Evolutionary conservation across 92 coral and sea anemone genomes (phyloP), one percentile per base, ranked within the genome.

Genomic region (Palythoa caribaeorum): DNA sequence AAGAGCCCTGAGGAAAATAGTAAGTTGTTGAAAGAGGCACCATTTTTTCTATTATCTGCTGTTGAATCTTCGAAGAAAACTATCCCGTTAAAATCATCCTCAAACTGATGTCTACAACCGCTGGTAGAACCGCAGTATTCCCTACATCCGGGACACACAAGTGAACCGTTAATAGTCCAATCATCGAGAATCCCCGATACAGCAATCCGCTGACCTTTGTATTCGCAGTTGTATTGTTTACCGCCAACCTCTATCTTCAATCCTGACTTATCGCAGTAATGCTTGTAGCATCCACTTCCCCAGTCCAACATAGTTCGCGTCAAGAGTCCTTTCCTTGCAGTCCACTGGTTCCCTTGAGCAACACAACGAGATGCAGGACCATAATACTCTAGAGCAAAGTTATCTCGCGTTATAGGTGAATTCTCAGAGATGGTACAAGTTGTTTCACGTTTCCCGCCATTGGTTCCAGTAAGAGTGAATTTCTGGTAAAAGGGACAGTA

Each of bases 301-400:
- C 99, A 97, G 87, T 97, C 99, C 3, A 97, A 86, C 99, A 97
- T 97, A 9, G 99, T 97, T 38, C 99, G 88, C 3, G 99, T 97
- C 48, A 97, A 59, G 6, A 91, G 88, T 37, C 94, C 96, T 78
- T 91, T 95, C 87, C 92, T 92, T 9, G 98, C 99, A 2, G 88
- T 80, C 99, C 99, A 97, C 9, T 85, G 94, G 19, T 91, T 89
- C 47, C 98, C 99, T 80, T 97, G 99, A 66, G 93, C 88, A 38
- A 95, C 85, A 28, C 99, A 97, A 83, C 90, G 92, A n/a, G 96
- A 81, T 0, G 76, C 84, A 2, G 87, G 9, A 7, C 99, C 99
- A 79, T 94, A 97, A 38, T 84, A 78, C 65, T 97, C 99, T 65
- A 97, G 88, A 8, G 97, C 98, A 79, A 92, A 97, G 87, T 97